Base-by-base conservation (phyloP, 2,888 invertebrate genomes). In the Tetragnatha montana region DNA sequence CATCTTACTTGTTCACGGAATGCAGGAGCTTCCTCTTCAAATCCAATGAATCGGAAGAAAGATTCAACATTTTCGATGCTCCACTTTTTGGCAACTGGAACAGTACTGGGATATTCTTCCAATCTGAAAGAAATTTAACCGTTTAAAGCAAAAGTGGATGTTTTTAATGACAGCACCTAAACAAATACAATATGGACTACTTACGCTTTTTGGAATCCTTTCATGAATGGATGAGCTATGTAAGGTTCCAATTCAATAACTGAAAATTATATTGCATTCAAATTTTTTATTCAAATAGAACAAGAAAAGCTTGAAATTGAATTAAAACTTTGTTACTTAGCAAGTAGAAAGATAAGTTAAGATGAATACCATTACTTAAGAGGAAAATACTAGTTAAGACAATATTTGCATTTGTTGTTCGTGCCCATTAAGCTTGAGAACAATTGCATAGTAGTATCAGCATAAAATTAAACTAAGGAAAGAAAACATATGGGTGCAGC, bases 51-150 rank as follows among this genome's bases (percentile, higher is more conserved):
- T 1, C 94, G 94, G 92, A 98, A 96, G 92, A 93, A 98, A 81
- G 95, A 95, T 93, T 96, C 96, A 0, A 98, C 97, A 93, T 98
- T 96, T 91, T 96, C 96, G 22, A 96, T 95, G 0, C 96, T 95
- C 98, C 98, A 98, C 92, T 95, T 95, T 0, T 95, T 95, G 21
- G 96, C 96, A 93, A 97, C 96, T 1, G 97, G 97, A 92, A 96
- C 75, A 17, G 81, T 69, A 22, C 69, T 60, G 17, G 91, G 91
- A 51, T 91, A 91, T n/a, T 91, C 71, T 81, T 90, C 80, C 50
- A 90, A 73, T 60, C 90, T 89, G 10, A 4, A 60, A 60, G 17
- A 17, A 60, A 60, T 3, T 35, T 35, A 35, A 35, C 35, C 35
- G 2, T 35, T 35, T 35, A 35, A 35, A 35, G 35, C 35, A 35